These are phyloP conservation scores for Trilocha varians DNA, from an alignment of 2,888 invertebrate genomes.

Conservation along the genomic window DNA sequence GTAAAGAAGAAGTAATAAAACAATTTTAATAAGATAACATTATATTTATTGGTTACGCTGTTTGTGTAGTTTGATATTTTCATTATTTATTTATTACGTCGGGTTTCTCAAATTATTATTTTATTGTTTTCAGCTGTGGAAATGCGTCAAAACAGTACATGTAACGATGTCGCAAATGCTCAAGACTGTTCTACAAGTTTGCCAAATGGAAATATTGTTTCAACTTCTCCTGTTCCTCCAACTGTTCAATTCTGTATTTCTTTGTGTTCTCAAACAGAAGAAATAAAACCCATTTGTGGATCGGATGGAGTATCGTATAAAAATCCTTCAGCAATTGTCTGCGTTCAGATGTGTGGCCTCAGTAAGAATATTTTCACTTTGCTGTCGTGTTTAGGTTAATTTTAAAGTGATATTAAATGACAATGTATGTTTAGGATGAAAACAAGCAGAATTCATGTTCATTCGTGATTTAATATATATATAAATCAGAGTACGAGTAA, in stretches of 20 bases:
- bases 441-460: too few species aligned
- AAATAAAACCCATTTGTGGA: conserved; percentile 1
- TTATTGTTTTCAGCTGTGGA: not conserved
- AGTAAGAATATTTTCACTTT: conserved; percentile 13
- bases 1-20: too few species aligned
- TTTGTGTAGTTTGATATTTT: too few species aligned
- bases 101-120: too few species aligned
- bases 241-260: not conserved
- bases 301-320: conserved; percentile 2
- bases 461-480: too few species aligned
- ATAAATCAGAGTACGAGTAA: too few species aligned
- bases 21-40: too few species aligned
- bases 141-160: not conserved
- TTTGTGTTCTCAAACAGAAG: not conserved
- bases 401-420: too few species aligned
- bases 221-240: not conserved
- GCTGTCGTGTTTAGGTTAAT: too few species aligned
- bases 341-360: conserved; percentile 15
- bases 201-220: not conserved
- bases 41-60: too few species aligned
- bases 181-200: conserved; percentile 2
- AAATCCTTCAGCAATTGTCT: conserved; percentile 2
- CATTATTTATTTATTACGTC: too few species aligned
- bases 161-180: not conserved
- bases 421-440: too few species aligned